A percentile compares a stretch with the other conserved stretches of the same genome.
phyloP scores from a whole-genome alignment of 2,888 invertebrate species.

The Gymnocheta viridis region DNA sequence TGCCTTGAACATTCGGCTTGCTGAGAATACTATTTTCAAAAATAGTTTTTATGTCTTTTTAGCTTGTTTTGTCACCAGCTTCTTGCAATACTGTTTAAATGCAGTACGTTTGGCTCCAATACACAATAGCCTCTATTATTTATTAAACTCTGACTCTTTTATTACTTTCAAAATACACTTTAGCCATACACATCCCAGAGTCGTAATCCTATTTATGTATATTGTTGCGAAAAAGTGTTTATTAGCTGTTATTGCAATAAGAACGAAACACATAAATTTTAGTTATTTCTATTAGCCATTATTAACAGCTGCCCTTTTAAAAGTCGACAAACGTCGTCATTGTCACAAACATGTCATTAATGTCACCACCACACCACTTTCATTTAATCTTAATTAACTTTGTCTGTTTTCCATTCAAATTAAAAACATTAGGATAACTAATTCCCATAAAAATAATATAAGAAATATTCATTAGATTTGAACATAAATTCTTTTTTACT shows the following conservation, averaged over 20 bases:
- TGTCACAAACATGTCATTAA: not conserved
- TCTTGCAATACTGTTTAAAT: too few species aligned
- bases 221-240: not conserved
- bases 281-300: slow-evolving; percentile 3
- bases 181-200: not conserved
- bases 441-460: not conserved
- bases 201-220: not conserved
- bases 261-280: not conserved
- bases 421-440: not conserved
- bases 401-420: not conserved
- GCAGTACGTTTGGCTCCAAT: too few species aligned
- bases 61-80: too few species aligned
- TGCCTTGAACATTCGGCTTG: too few species aligned
- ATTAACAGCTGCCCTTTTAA: not conserved
- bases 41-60: too few species aligned
- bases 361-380: slow-evolving; percentile 1
- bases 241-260: not conserved
- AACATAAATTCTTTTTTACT: not conserved
- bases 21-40: too few species aligned
- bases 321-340: not conserved
- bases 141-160: too few species aligned
- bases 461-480: not conserved
- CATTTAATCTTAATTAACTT: not conserved
- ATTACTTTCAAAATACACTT: not conserved
- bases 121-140: too few species aligned